Evolutionary conservation across 2,888 invertebrate species (phyloP).

Genomic region (Arge pagana): DNA sequence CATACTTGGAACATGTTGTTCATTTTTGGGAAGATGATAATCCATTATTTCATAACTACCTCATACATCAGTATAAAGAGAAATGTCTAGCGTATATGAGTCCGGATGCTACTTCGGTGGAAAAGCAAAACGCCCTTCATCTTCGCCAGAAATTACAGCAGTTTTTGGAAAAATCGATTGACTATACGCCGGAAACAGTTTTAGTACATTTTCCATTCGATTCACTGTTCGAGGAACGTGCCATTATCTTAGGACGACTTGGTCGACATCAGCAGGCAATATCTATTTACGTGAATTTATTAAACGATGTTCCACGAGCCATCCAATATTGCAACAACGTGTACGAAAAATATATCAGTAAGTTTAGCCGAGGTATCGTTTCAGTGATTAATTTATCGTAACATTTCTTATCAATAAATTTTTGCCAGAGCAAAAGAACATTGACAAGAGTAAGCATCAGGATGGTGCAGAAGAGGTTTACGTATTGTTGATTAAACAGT

Average conservation of each 20-base stretch:
- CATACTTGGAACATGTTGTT: constrained; percentile 94
- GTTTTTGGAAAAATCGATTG: constrained; percentile 79
- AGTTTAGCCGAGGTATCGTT: too few species aligned
- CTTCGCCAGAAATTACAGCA: constrained; percentile 70
- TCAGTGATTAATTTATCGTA: too few species aligned
- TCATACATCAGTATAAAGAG: constrained; percentile 88
- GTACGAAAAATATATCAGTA: constrained; percentile 59
- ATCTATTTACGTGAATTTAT: constrained; percentile 86
- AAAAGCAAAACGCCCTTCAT: constrained; percentile 61
- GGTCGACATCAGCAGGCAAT: constrained; percentile 92
- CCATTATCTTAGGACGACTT: constrained; percentile 89
- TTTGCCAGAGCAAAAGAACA: constrained; percentile 38
- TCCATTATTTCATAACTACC: constrained; percentile 85
- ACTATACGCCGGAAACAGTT: constrained; percentile 86
- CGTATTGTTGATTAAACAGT: constrained; percentile 62
- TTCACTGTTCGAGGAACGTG: constrained; percentile 87
- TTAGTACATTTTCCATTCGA: constrained; percentile 85
- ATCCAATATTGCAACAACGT: constrained; percentile 82
- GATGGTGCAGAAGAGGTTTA: constrained; percentile 61
- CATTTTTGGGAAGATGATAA: constrained; percentile 86
- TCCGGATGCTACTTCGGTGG: constrained; percentile 52
- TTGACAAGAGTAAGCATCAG: constrained; percentile 41
- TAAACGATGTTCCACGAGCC: constrained; percentile 82
- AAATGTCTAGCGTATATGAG: constrained; percentile 58
- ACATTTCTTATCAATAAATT: background rate